Evolutionary conservation across 35 echinoderm and acorn worm species (phyloP).

Genomic region (Heliocidaris erythrogramma): DNA sequence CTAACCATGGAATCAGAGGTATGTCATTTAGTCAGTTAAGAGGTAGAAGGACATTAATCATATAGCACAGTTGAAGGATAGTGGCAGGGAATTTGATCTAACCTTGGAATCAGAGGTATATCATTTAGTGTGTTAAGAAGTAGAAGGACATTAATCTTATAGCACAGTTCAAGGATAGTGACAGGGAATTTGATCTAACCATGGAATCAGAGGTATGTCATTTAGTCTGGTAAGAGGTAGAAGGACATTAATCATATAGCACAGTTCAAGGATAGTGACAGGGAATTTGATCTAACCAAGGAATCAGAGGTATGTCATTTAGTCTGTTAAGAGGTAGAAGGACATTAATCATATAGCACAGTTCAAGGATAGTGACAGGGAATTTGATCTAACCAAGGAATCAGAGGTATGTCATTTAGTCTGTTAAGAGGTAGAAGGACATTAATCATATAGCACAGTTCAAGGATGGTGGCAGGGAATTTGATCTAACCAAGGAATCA

Average conservation of each 20-base stretch:
- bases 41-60: conserved; percentile 45
- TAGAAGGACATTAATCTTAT: conserved; percentile 64
- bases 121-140: not conserved
- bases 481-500: conserved; percentile 87
- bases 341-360: conserved; percentile 91
- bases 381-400: conserved; percentile 92
- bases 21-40: not conserved
- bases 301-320: conserved; percentile 77
- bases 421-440: too few species aligned
- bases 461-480: conserved; percentile 92
- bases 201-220: conserved; percentile 87
- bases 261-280: conserved; percentile 95
- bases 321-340: too few species aligned
- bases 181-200: conserved; percentile 83
- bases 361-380: conserved; percentile 93
- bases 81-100: conserved; percentile 86
- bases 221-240: too few species aligned
- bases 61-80: conserved; percentile 98
- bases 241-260: conserved; percentile 79
- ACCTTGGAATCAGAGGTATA: conserved; percentile 89
- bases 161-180: conserved; percentile 98
- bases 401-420: conserved; percentile 65
- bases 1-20: conserved; percentile 92
- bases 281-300: conserved; percentile 88
- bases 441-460: conserved; percentile 94